These are phyloP conservation scores for Eubasilissa splendida DNA, from an alignment of 2,888 invertebrate genomes.

Conservation along the genomic window DNA sequence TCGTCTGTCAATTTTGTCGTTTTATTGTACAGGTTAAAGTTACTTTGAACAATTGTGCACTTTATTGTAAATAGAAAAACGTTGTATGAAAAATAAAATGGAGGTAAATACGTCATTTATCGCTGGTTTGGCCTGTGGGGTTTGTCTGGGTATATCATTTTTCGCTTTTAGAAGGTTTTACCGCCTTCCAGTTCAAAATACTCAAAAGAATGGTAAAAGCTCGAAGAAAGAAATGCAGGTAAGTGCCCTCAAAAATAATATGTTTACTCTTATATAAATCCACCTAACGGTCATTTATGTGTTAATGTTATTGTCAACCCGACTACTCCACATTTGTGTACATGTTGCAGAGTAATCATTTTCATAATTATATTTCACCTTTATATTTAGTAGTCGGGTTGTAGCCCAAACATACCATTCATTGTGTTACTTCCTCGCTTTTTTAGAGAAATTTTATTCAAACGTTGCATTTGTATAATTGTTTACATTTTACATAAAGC, in stretches of 20 bases:
- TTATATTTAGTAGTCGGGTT: too few relatives aligned
- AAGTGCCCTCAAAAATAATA: constrained; percentile 12
- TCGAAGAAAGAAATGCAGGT: constrained; percentile 36
- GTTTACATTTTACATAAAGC: too few relatives aligned
- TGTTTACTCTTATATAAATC: background rate
- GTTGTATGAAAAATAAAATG: constrained; percentile 48
- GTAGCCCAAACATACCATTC: too few relatives aligned
- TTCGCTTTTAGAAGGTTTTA: constrained; percentile 63
- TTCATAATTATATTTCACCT: too few relatives aligned
- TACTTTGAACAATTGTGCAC: background rate
- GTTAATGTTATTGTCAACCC: too few relatives aligned
- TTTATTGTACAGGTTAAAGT: constrained; percentile 13
- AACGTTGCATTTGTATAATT: too few relatives aligned
- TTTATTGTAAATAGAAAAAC: background rate
- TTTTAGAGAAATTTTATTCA: too few relatives aligned
- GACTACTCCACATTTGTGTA: too few relatives aligned
- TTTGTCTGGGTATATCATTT: constrained; percentile 69
- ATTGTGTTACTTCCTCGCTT: too few relatives aligned
- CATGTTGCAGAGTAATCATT: too few relatives aligned
- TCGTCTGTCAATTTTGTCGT: constrained; percentile 7
- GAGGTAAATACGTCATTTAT: constrained; percentile 62
- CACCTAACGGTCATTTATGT: too few relatives aligned
- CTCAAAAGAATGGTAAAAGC: constrained; percentile 35
- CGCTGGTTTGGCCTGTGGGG: constrained; percentile 68
- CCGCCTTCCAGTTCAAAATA: constrained; percentile 32